Conservation (phyloP, 2,888 invertebrate genomes). For the Hirtodrosophila alboralis region DNA sequence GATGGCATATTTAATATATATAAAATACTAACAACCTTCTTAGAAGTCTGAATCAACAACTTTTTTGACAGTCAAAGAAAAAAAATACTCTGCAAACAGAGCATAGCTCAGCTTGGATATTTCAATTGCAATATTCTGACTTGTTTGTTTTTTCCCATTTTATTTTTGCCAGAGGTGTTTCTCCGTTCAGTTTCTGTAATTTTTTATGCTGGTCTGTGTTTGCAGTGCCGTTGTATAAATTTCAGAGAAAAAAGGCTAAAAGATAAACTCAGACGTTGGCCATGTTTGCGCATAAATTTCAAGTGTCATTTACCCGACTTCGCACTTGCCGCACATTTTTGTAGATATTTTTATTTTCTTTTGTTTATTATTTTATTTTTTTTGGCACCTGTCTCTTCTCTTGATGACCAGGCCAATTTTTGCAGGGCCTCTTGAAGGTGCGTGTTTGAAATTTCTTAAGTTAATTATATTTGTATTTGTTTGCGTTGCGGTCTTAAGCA, state of each 20-base stretch:
- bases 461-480: slow-evolving; percentile 69
- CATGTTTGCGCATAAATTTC: slow-evolving; percentile 76
- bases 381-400: slow-evolving; percentile 74
- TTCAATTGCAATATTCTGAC: slow-evolving; percentile 6
- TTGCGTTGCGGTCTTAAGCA: slow-evolving; percentile 49
- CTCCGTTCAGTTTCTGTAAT: slow-evolving; percentile 27
- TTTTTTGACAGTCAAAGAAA: too few species aligned
- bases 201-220: slow-evolving; percentile 63
- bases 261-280: slow-evolving; percentile 51
- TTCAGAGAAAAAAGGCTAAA: slow-evolving; percentile 53
- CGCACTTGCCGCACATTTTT: slow-evolving; percentile 50
- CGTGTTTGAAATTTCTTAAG: slow-evolving; percentile 72
- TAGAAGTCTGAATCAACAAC: too few species aligned
- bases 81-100: too few species aligned
- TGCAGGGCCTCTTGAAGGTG: slow-evolving; percentile 46
- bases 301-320: slow-evolving; percentile 76
- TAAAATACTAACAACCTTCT: too few species aligned
- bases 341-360: slow-evolving; percentile 24
- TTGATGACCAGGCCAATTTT: slow-evolving; percentile 71
- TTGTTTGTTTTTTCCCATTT: slow-evolving; percentile 14
- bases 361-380: slow-evolving; percentile 26
- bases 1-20: too few species aligned
- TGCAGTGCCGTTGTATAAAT: slow-evolving; percentile 64
- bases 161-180: slow-evolving; percentile 54
- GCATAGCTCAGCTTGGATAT: too few species aligned